Base-by-base conservation (phyloP, 1,140 invertebrate species). In the Drosophila sucinea region DNA sequence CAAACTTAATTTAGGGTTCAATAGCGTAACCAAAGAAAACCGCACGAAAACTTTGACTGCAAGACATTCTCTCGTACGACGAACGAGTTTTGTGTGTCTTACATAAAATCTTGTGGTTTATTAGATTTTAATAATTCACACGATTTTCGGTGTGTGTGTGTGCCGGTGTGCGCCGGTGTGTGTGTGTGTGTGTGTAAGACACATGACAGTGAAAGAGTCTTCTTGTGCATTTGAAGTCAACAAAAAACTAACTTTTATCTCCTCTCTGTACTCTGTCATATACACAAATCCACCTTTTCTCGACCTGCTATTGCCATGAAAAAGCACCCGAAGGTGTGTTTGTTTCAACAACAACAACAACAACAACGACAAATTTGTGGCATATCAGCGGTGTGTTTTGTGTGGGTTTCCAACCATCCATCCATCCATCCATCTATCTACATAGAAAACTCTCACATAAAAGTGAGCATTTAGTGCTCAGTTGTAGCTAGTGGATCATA, bases 61-160 rank as follows among this genome's bases (percentile, higher is more conserved):
- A 78, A 78, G 60, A 64, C 51, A 30, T 51, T 27, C 44, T 51
- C 4, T 32, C 11, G 25, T 11, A 79, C 71, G 62, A 71, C 67
- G 85, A 80, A 84, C 76, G 84, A 90, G 86, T 89, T 90, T 74
- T 80, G 85, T 89, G 85, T 86, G 70, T 51, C 44, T 51, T 51
- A 81, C 83, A 91, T 91, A 90, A 91, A 91, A 91, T 91, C 85
- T 91, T 91, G 90, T 91, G 90, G 90, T 91, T 91, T 91, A 91
- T 91, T 91, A 91, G 90, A 91, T 91, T 91, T 91, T 91, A 91
- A 91, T 91, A 91, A 91, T 91, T 91, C 90, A 91, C 90, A 91
- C 90, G 85, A 80, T 74, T 85, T 70, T 56, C 60, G 47, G 32
- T 61, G 40, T 58, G 44, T 25, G 61, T 58, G 56, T 55, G 41